A percentile compares a stretch with the other conserved stretches of the same genome.
phyloP scores from a whole-genome alignment of 2,888 invertebrate species.

The Eumacrocentrus americanus region DNA sequence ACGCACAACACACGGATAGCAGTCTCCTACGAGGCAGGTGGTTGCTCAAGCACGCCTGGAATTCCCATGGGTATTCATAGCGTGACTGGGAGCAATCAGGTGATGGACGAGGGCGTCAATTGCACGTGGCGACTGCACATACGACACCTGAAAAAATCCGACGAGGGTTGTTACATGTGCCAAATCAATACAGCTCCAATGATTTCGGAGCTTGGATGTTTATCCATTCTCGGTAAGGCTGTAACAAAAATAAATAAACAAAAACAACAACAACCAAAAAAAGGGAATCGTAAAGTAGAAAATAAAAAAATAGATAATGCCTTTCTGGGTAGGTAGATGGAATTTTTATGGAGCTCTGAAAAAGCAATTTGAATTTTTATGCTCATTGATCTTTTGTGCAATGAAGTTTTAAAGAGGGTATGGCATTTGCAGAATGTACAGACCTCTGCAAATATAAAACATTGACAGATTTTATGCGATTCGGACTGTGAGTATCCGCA shows the following conservation, averaged over 20 bases:
- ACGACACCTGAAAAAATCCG: conserved; percentile 79
- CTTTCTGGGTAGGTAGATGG: conserved; percentile 5
- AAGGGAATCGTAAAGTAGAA: background rate
- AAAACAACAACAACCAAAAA: background rate
- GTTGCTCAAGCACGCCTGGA: conserved; percentile 50
- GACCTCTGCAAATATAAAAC: conserved; percentile 22
- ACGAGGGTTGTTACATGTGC: conserved; percentile 90
- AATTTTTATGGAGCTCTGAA: conserved; percentile 13
- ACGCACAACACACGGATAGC: conserved; percentile 83
- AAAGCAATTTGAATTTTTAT: conserved; percentile 21
- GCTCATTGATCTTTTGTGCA: conserved; percentile 3
- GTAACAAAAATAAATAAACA: background rate
- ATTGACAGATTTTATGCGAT: conserved; percentile 27
- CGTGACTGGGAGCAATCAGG: conserved; percentile 81
- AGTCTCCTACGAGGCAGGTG: conserved; percentile 76
- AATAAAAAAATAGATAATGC: background rate
- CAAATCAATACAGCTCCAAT: conserved; percentile 88
- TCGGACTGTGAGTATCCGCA: conserved; percentile 19
- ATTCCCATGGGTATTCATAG: conserved; percentile 59
- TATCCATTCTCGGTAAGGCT: conserved; percentile 84
- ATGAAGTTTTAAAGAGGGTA: conserved; percentile 1
- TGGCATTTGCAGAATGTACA: conserved; percentile 10
- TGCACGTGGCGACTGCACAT: conserved; percentile 87
- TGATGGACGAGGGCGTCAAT: conserved; percentile 80
- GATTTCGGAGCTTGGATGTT: conserved; percentile 86